Evolutionary conservation across 2,888 invertebrate genomes (phyloP).

Genomic region (Eristalis pertinax): DNA sequence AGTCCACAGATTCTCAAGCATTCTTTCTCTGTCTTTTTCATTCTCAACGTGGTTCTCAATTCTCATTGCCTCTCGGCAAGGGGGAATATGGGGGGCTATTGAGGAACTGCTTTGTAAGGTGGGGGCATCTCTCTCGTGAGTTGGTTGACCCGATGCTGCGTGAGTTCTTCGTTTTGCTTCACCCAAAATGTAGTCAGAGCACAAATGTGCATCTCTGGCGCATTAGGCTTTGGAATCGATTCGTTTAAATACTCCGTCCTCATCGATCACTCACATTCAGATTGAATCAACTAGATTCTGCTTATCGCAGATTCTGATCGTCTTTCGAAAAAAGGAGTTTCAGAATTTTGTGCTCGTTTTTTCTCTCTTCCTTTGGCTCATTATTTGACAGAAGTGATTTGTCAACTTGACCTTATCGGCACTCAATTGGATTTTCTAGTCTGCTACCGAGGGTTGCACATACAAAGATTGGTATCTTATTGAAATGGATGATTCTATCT

Average conservation of each 20-base stretch:
- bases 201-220: neutral
- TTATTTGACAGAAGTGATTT: neutral
- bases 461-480: neutral
- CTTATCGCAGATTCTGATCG: neutral
- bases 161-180: constrained; percentile 4
- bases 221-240: constrained; percentile 1
- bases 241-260: neutral
- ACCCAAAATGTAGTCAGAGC: constrained; percentile 1
- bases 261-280: neutral
- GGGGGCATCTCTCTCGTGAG: constrained; percentile 50
- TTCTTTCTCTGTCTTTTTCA: constrained; percentile 11
- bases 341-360: neutral
- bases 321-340: neutral
- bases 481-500: neutral
- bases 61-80: neutral
- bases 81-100: neutral
- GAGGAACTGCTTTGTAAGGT: neutral
- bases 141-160: constrained; percentile 56
- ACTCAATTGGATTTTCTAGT: neutral
- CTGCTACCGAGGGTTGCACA: neutral
- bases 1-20: constrained; percentile 34
- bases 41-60: neutral
- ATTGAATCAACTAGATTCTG: neutral
- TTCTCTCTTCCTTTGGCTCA: neutral
- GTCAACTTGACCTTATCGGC: neutral